A percentile compares a stretch with the other conserved stretches of the same genome.
Evolutionary conservation across 2,113 vertebrate species (phyloP).

Genomic region (Corvus hawaiiensis): DNA sequence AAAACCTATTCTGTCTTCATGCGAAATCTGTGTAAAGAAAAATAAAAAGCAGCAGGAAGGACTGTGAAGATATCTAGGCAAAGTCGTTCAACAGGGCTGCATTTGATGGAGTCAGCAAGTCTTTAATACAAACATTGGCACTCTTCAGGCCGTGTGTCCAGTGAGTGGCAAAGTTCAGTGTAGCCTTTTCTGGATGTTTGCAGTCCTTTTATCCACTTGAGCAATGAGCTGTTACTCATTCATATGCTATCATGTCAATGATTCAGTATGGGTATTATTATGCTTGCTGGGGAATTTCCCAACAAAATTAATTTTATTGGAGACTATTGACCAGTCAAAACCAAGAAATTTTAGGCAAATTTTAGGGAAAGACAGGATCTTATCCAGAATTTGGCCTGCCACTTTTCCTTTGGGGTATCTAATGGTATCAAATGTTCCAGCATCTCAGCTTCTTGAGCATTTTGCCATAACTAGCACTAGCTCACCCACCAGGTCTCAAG

Average conservation of each 20-base stretch:
- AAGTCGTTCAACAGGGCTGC: background rate
- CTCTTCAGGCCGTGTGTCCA: background rate
- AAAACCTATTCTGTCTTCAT: background rate
- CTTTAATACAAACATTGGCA: background rate
- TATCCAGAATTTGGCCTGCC: background rate
- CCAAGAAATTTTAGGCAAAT: background rate
- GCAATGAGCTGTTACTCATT: background rate
- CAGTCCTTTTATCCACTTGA: background rate
- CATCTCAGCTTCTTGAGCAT: background rate
- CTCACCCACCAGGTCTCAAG: background rate
- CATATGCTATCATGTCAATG: background rate
- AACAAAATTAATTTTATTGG: background rate
- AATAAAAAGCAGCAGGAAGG: background rate
- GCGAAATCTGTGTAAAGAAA: background rate
- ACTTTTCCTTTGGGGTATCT: background rate
- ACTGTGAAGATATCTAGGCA: background rate
- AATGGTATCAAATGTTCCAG: background rate
- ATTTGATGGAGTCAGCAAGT: background rate
- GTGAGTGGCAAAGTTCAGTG: background rate
- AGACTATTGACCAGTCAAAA: background rate
- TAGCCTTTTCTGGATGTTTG: background rate
- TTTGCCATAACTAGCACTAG: background rate
- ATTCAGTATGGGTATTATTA: background rate
- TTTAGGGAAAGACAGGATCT: background rate
- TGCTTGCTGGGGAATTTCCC: background rate